A percentile compares a stretch with the other conserved stretches of the same genome.
phyloP scores from a whole-genome alignment of 2,113 vertebrate genomes.

The Paracanthobrama guichenoti region DNA sequence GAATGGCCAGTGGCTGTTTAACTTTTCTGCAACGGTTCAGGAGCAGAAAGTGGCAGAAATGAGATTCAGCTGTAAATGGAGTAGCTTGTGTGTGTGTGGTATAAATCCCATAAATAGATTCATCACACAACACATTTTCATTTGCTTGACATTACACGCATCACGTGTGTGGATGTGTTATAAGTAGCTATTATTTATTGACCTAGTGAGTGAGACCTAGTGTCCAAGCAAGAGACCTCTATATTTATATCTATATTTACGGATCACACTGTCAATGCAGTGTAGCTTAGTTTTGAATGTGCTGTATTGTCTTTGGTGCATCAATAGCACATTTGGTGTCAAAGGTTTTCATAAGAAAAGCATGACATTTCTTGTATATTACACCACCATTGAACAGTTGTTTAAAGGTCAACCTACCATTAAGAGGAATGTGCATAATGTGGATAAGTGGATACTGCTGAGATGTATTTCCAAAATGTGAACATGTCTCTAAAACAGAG shows the following conservation, averaged over 20 bases:
- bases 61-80: not conserved
- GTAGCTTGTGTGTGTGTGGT: not conserved
- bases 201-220: slow-evolving; percentile 13
- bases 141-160: not conserved
- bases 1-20: slow-evolving; percentile 40
- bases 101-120: not conserved
- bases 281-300: not conserved
- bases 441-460: not conserved
- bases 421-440: not conserved
- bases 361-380: not conserved
- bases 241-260: not conserved
- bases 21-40: not conserved
- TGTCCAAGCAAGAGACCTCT: not conserved
- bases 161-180: not conserved
- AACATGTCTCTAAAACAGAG: too few species aligned
- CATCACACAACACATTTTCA: not conserved
- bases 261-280: not conserved
- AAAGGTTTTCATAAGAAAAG: slow-evolving; percentile 7
- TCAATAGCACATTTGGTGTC: not conserved
- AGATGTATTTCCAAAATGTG: not conserved
- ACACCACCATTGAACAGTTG: not conserved
- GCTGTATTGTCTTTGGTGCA: not conserved
- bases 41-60: not conserved
- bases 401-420: not conserved
- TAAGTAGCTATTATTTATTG: not conserved